These are phyloP conservation scores for Bombus balteatus DNA, from an alignment of 1,140 invertebrate species.

Conservation along the genomic window DNA sequence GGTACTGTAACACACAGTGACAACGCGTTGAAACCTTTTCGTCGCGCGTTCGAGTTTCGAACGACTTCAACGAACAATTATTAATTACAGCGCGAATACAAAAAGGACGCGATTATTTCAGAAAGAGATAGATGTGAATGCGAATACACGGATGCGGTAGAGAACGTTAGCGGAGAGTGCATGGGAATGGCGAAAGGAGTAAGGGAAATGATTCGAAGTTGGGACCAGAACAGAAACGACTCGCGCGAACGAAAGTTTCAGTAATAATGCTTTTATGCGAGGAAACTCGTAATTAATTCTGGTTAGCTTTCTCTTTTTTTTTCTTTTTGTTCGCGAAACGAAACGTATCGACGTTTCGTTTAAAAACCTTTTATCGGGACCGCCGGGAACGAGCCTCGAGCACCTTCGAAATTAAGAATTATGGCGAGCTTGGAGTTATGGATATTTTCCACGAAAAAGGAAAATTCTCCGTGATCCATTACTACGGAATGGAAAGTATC, in stretches of 20 bases:
- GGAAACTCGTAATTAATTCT: constrained; percentile 29
- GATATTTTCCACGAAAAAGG: background rate
- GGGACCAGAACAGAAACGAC: background rate
- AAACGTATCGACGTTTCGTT: constrained; percentile 43
- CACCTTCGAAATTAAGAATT: constrained; percentile 42
- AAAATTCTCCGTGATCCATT: constrained; percentile 20
- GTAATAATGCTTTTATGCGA: background rate
- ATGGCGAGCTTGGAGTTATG: constrained; percentile 21
- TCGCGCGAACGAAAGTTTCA: background rate
- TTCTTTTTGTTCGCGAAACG: background rate
- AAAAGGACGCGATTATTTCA: constrained; percentile 25
- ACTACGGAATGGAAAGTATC: constrained; percentile 11
- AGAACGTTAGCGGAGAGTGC: too few species aligned
- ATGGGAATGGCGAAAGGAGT: too few species aligned
- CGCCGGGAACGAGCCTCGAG: background rate
- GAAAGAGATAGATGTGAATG: too few species aligned
- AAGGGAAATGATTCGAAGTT: background rate
- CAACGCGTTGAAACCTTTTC: constrained; percentile 32
- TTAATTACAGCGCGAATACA: background rate
- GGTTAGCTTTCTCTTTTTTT: background rate
- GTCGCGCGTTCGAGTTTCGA: background rate
- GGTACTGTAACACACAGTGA: constrained; percentile 86
- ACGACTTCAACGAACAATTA: background rate
- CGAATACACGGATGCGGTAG: background rate
- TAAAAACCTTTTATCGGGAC: constrained; percentile 36